Evolutionary conservation across 2,888 invertebrate genomes (phyloP).

Genomic region (Drosophila gaucha): DNA sequence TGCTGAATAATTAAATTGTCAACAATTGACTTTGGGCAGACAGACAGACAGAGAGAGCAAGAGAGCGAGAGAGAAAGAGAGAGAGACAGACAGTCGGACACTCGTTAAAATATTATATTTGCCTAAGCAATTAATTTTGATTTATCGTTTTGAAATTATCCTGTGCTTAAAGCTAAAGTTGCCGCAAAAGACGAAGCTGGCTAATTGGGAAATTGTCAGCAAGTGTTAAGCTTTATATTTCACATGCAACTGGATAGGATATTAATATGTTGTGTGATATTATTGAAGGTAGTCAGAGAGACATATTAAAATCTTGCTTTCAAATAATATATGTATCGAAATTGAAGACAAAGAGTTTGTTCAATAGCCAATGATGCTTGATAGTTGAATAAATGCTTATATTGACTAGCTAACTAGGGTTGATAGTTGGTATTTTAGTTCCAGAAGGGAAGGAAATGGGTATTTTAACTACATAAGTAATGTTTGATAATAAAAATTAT

Average conservation of each 20-base stretch:
- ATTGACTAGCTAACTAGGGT: too few relatives aligned
- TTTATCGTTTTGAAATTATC: slow-evolving; percentile 39
- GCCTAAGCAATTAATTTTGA: slow-evolving; percentile 35
- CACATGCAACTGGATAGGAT: neutral
- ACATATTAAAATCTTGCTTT: too few relatives aligned
- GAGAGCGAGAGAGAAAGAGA: slow-evolving; percentile 2
- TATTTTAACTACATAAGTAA: too few relatives aligned
- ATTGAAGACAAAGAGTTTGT: too few relatives aligned
- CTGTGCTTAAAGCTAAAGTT: slow-evolving; percentile 23
- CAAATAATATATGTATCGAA: too few relatives aligned
- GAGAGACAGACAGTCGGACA: slow-evolving; percentile 8
- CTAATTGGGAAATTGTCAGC: too few relatives aligned
- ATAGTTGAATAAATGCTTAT: too few relatives aligned
- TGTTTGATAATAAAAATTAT: too few relatives aligned
- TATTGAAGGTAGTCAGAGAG: too few relatives aligned
- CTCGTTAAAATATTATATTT: slow-evolving; percentile 38
- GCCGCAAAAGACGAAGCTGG: slow-evolving; percentile 4
- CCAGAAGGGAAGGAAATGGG: too few relatives aligned
- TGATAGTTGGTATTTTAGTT: too few relatives aligned
- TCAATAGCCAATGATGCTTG: too few relatives aligned
- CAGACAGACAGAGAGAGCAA: slow-evolving; percentile 1
- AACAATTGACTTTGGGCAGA: slow-evolving; percentile 63
- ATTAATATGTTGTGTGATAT: neutral
- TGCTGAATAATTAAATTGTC: slow-evolving; percentile 71
- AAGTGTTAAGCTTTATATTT: neutral